Percentiles rank a stretch among this genome's conserved stretches.
Conservation (phyloP, 2,888 invertebrate genomes). For the Pemphredon lugubris region DNA sequence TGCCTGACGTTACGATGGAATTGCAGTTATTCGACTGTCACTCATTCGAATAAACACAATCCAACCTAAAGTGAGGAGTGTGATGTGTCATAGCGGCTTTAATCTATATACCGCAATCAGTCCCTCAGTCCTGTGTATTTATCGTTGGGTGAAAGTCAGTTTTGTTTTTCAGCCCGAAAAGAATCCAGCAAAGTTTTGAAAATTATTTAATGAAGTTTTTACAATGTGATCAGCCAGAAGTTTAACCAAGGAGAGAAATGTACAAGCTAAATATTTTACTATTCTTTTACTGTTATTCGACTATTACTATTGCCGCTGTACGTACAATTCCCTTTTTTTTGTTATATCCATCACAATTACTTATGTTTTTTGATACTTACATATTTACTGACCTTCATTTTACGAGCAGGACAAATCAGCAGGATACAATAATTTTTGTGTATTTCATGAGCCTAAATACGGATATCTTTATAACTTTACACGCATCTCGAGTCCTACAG, state of each 20-base stretch:
- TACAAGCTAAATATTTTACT: conserved; percentile 45
- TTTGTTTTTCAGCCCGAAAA: neutral
- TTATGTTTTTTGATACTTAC: neutral
- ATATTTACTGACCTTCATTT: conserved; percentile 2
- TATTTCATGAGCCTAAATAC: conserved; percentile 38
- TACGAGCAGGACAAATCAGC: conserved; percentile 15
- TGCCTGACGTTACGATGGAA: too few relatives aligned
- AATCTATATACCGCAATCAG: too few relatives aligned
- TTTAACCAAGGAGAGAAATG: conserved; percentile 46
- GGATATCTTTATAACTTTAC: conserved; percentile 58
- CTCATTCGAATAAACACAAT: conserved; percentile 5
- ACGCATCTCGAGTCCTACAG: conserved; percentile 28
- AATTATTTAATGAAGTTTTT: too few relatives aligned
- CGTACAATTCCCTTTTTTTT: conserved; percentile 24
- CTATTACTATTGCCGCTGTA: conserved; percentile 46
- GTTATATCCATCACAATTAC: neutral
- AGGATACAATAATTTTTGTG: conserved; percentile 26
- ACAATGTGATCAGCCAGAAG: conserved; percentile 43
- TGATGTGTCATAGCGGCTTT: conserved; percentile 9
- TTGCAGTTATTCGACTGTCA: conserved; percentile 25
- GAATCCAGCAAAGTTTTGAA: conserved; percentile 2
- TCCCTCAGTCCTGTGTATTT: neutral
- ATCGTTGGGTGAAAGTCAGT: conserved; percentile 13
- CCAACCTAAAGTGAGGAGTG: conserved; percentile 9
- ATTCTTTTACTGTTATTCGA: conserved; percentile 28